Conservation (phyloP, 2,113 vertebrate species). For the Thamnophis sirtalis region DNA sequence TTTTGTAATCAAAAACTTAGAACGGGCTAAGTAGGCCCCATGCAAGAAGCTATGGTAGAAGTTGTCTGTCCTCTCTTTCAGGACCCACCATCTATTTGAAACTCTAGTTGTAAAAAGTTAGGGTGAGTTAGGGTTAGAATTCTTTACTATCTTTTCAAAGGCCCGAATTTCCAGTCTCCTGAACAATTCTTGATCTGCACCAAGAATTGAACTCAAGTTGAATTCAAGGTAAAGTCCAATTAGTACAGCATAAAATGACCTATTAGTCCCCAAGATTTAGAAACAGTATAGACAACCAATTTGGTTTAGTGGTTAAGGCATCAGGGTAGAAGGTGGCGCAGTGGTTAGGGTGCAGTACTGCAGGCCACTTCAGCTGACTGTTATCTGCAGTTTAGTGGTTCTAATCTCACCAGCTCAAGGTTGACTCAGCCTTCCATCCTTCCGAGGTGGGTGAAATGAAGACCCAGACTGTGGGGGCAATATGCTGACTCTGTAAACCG, state of each 20-base stretch:
- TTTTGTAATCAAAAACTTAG: neutral
- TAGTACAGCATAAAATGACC: neutral
- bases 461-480: no score
- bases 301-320: neutral
- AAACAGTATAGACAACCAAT: neutral
- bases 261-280: neutral
- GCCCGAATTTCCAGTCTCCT: neutral
- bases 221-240: neutral
- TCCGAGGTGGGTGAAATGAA: no score
- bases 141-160: neutral
- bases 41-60: neutral
- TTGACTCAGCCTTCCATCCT: no score
- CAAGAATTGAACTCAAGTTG: neutral
- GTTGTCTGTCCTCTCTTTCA: neutral
- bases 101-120: neutral
- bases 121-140: neutral
- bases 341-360: no score
- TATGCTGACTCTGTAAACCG: no score
- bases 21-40: neutral
- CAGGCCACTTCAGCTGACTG: no score
- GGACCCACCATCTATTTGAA: neutral
- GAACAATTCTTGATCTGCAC: neutral
- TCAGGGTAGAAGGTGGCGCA: no score
- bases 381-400: no score
- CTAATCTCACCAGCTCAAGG: no score